These are phyloP conservation scores for Notechis scutatus DNA, from an alignment of 2,113 vertebrate species.

Conservation along the genomic window DNA sequence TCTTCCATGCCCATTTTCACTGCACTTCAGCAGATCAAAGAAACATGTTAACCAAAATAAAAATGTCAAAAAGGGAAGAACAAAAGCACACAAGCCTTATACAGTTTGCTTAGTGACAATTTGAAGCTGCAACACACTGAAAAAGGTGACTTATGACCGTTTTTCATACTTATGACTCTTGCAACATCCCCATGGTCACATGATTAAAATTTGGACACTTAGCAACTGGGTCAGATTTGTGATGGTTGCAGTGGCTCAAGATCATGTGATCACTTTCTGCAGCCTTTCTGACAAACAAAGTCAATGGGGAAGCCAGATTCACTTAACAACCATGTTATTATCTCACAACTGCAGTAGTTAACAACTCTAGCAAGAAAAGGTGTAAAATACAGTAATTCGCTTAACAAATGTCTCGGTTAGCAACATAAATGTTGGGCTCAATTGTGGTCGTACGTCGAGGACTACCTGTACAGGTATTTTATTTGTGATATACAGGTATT, in stretches of 20 bases:
- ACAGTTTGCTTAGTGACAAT: background rate
- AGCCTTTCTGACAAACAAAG: background rate
- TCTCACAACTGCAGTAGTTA: background rate
- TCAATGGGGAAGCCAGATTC: background rate
- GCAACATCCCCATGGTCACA: background rate
- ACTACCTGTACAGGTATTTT: background rate
- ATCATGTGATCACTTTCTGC: background rate
- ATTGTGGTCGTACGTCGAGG: background rate
- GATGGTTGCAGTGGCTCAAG: background rate
- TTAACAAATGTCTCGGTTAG: background rate
- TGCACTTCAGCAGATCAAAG: background rate
- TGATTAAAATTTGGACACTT: background rate
- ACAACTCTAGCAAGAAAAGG: background rate
- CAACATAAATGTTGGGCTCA: background rate
- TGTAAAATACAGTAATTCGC: background rate
- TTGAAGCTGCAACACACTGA: background rate
- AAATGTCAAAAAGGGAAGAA: background rate
- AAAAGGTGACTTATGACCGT: background rate
- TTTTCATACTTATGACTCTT: background rate
- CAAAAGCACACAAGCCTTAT: background rate
- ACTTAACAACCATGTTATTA: background rate
- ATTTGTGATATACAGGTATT: background rate
- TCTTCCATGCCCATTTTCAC: background rate
- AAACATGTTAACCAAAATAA: background rate
- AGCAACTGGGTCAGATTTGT: background rate